Conservation (phyloP, 2,888 invertebrate genomes). For the Temnothorax rugatulus region DNA sequence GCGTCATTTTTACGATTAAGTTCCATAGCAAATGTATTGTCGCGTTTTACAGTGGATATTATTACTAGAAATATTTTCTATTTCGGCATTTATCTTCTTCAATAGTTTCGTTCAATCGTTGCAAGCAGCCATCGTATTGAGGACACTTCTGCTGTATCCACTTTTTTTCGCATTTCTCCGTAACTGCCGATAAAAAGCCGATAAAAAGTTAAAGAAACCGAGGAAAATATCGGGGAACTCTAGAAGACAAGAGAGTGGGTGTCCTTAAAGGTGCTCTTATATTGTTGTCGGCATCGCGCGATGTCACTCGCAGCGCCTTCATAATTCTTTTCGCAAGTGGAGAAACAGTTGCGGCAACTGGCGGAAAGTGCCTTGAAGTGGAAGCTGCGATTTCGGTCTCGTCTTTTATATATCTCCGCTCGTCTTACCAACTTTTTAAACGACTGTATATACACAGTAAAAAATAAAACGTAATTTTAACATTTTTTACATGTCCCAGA, state of each 20-base stretch:
- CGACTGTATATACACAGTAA: background rate
- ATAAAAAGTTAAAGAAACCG: slow-evolving; percentile 43
- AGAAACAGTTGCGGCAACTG: slow-evolving; percentile 74
- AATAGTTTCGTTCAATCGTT: background rate
- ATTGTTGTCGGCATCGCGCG: slow-evolving; percentile 70
- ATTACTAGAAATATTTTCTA: background rate
- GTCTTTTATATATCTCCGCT: slow-evolving; percentile 13
- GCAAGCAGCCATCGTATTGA: background rate
- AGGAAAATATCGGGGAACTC: slow-evolving; percentile 51
- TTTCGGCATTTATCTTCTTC: background rate
- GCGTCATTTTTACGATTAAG: background rate
- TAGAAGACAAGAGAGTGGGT: slow-evolving; percentile 57
- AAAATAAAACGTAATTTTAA: too few relatives aligned
- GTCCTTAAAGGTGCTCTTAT: slow-evolving; percentile 69
- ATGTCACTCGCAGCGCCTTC: slow-evolving; percentile 78
- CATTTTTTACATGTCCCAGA: too few relatives aligned
- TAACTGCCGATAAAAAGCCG: slow-evolving; percentile 11
- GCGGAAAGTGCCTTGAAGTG: slow-evolving; percentile 53
- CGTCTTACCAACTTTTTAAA: background rate
- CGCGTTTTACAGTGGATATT: background rate
- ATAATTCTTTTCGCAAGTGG: slow-evolving; percentile 78
- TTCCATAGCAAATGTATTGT: background rate
- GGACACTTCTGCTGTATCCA: background rate
- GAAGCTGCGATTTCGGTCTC: slow-evolving; percentile 28
- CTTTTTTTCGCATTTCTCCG: background rate